Evolutionary conservation across 2,888 invertebrate species (phyloP).

Genomic region (Proisotoma minuta): DNA sequence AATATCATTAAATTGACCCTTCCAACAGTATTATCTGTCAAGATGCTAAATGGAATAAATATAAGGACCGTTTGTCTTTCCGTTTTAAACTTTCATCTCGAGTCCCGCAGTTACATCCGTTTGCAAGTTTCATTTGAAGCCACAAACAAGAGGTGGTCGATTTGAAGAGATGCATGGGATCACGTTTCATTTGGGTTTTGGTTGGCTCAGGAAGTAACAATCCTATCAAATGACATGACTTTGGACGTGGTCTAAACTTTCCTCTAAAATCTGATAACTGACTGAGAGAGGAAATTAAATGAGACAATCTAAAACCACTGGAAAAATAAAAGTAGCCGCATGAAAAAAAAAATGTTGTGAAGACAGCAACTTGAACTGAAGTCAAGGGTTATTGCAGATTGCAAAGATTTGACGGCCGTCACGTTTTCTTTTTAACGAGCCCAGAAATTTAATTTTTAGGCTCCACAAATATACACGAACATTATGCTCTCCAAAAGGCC

Average conservation of each 20-base stretch:
- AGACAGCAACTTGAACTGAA: background rate
- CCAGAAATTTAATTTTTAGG: background rate
- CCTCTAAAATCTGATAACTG: background rate
- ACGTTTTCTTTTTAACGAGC: conserved; percentile 3
- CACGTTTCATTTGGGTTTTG: too few species aligned
- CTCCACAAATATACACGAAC: conserved; percentile 10
- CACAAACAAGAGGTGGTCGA: too few species aligned
- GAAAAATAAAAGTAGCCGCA: conserved; percentile 3
- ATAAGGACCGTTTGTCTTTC: too few species aligned
- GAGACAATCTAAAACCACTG: conserved; percentile 8
- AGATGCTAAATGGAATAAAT: too few species aligned
- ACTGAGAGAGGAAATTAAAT: conserved; percentile 2
- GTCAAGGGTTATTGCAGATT: background rate
- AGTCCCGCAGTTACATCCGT: too few species aligned
- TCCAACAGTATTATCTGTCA: too few species aligned
- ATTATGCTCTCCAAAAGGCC: too few species aligned
- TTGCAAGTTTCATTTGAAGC: too few species aligned
- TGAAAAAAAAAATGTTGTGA: too few species aligned
- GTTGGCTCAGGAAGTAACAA: background rate
- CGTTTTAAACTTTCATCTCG: too few species aligned
- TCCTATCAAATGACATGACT: background rate
- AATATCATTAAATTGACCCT: too few species aligned
- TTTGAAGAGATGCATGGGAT: too few species aligned
- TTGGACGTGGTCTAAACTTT: background rate
- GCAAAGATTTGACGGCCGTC: conserved; percentile 6